A percentile compares a stretch with the other conserved stretches of the same genome.
These are phyloP conservation scores for Pogona vitticeps DNA, from an alignment of 2,113 vertebrate genomes.

Conservation along the genomic window DNA sequence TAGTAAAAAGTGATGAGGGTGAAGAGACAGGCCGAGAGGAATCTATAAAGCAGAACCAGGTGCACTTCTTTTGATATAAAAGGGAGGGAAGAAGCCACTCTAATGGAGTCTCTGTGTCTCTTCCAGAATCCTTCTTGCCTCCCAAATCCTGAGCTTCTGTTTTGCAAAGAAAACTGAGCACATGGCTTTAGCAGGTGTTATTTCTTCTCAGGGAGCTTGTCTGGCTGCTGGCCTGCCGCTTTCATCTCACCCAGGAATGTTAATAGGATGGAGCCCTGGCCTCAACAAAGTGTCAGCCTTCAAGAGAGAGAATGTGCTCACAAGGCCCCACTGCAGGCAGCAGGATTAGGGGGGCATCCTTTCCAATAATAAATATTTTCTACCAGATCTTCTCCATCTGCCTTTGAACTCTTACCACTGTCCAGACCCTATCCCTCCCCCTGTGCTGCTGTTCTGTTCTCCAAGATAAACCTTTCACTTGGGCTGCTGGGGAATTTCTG, in stretches of 20 bases:
- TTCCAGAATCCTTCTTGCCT: background rate
- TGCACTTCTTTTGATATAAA: background rate
- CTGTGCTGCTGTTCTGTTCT: background rate
- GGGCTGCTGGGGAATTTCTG: background rate
- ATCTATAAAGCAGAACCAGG: constrained; percentile 6
- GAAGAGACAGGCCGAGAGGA: background rate
- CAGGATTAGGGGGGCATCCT: constrained; percentile 5
- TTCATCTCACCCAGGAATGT: constrained; percentile 34
- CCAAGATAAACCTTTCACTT: background rate
- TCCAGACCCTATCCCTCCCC: background rate
- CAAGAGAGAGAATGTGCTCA: constrained; percentile 3
- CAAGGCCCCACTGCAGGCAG: background rate
- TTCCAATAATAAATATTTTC: constrained; percentile 23
- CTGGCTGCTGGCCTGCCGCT: constrained; percentile 2
- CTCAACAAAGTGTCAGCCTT: constrained; percentile 9
- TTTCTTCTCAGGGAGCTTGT: constrained; percentile 3
- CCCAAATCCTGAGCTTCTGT: background rate
- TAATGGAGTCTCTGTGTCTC: background rate
- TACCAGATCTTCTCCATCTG: background rate
- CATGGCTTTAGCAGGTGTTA: constrained; percentile 26
- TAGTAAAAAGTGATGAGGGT: background rate
- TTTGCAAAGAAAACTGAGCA: constrained; percentile 11
- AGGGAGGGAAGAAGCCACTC: background rate
- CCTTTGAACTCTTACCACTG: constrained; percentile 8
- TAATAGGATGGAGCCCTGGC: constrained; percentile 34